Conservation (phyloP, 2,888 invertebrate species). For the Escarpia spicata region DNA sequence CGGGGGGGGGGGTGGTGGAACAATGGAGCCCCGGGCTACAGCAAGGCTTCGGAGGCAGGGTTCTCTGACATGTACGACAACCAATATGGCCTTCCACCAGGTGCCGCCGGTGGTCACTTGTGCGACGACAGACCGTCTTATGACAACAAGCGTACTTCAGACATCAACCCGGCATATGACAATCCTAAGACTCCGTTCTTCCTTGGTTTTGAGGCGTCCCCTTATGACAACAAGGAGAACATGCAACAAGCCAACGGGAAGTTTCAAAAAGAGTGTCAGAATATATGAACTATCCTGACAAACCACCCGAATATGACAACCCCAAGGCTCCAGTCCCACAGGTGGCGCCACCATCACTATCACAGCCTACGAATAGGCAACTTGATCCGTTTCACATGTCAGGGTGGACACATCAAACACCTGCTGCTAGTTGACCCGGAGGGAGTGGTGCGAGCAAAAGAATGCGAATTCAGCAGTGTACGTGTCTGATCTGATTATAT, state of each 20-base stretch:
- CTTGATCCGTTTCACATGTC: slow-evolving; percentile 91
- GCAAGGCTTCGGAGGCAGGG: not conserved
- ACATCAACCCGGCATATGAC: not conserved
- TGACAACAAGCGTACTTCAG: not conserved
- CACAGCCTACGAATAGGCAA: slow-evolving; percentile 29
- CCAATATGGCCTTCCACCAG: not conserved
- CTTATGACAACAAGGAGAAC: not conserved
- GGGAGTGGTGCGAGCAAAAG: slow-evolving; percentile 95
- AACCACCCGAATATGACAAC: not conserved
- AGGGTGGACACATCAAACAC: slow-evolving; percentile 87
- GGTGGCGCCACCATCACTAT: slow-evolving; percentile 26
- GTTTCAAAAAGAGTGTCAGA: not conserved
- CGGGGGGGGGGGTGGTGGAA: not conserved
- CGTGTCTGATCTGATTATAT: slow-evolving; percentile 89
- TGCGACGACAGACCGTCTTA: not conserved
- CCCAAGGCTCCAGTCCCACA: slow-evolving; percentile 17
- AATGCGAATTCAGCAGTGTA: slow-evolving; percentile 94
- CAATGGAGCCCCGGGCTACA: not conserved
- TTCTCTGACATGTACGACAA: not conserved
- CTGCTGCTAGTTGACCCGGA: slow-evolving; percentile 94
- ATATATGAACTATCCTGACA: not conserved
- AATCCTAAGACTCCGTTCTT: not conserved
- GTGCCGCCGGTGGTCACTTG: not conserved
- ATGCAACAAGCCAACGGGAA: not conserved
- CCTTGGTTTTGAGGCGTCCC: not conserved